Evolutionary conservation across 2,113 vertebrate species (phyloP), one percentile per base, ranked within the genome.

Genomic region (Perca schrenkii): DNA sequence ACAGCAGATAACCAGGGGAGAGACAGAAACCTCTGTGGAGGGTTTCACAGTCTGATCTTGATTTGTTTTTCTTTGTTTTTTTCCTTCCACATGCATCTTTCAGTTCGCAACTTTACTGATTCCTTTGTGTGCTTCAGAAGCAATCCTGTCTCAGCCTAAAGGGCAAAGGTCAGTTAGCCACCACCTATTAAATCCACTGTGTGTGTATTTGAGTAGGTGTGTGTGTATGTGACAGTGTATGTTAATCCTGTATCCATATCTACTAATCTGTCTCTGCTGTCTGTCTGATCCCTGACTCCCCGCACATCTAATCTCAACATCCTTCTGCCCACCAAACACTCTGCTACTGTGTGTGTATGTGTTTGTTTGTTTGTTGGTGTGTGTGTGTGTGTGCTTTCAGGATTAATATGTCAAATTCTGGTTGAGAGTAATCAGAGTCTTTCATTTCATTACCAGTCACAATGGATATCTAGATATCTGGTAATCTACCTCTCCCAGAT

Each of bases 161-260:
- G 64, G 70, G 49, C 79, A 88, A 84, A 83, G 63, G 74, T 80
- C 87, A 82, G 8, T 8, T 34, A 53, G 57, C 36, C 21, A 5
- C 50, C 82, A 34, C 21, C 67, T 73, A 50, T 73, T 68, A 81
- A 81, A 76, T 82, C 83, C 66, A 70, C 56, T 84, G 57, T 78
- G 65, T 77, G 36, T 71, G 68, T 65, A 75, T 68, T 19, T 74
- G n/a, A 61, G 49, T 57, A 60, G 65, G 46, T 79, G 56, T 58
- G 79, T 86, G 31, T 83, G 69, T 79, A 67, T 25, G 57, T 56
- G 28, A 47, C 72, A 77, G 71, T 57, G 60, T 83, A 68, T 62
- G 85, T 89, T 90, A 77, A 91, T 88, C 91, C 84, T 75, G 64
- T 93, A 89, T 92, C 82, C 57, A 8, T 92, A 87, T 92, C 92